phyloP scores from a whole-genome alignment of 2,797 vertebrate genomes.

The Sternarchorhynchus goeldii region DNA sequence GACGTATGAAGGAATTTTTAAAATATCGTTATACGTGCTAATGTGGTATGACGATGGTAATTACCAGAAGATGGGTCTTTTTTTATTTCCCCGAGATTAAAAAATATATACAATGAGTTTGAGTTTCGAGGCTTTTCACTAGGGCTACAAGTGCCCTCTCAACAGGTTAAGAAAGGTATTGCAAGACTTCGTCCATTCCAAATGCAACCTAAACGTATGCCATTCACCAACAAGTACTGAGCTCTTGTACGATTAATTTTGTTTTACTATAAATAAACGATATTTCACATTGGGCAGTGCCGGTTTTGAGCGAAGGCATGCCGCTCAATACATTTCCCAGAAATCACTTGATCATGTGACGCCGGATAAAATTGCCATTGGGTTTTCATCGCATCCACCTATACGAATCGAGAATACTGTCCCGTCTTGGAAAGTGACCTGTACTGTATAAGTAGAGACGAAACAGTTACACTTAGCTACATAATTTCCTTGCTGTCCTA shows the following conservation, averaged over 20 bases:
- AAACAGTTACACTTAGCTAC: no score
- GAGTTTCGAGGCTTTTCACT: neutral
- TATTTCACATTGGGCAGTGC: neutral
- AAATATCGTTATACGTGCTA: no score
- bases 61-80: neutral
- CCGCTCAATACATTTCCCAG: constrained; percentile 69
- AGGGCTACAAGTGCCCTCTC: neutral
- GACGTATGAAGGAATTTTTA: neutral
- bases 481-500: neutral
- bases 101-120: neutral
- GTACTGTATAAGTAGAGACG: constrained; percentile 38
- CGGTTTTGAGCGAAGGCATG: neutral
- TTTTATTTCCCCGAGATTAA: neutral
- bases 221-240: neutral
- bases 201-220: neutral
- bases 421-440: constrained; percentile 66
- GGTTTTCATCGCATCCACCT: constrained; percentile 55
- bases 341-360: constrained; percentile 10
- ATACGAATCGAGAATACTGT: constrained; percentile 64
- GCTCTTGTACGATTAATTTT: neutral
- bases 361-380: constrained; percentile 47
- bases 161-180: neutral
- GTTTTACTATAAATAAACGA: constrained; percentile 2
- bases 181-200: neutral
- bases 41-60: neutral